phyloP scores from a whole-genome alignment of 2,797 vertebrate genomes.

The Arrhamphus sclerolepis region DNA sequence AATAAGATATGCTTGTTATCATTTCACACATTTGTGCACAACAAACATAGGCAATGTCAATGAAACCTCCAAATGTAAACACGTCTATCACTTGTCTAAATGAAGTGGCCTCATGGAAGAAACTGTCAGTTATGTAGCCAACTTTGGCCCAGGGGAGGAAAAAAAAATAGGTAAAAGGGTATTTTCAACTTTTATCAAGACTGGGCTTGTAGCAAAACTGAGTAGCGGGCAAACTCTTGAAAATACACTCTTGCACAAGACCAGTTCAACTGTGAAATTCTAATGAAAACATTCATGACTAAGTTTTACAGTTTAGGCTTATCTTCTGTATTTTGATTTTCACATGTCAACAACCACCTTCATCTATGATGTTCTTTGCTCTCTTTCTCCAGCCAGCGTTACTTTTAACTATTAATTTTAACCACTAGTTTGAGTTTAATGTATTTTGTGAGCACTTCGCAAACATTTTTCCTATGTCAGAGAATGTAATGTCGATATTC shows the following conservation, averaged over 20 bases:
- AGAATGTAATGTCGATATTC: too few species aligned
- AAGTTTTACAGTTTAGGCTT: not conserved
- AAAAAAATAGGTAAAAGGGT: conserved; percentile 1
- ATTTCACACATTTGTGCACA: not conserved
- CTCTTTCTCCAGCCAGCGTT: too few species aligned
- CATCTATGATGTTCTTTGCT: not conserved
- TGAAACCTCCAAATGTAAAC: conserved; percentile 8
- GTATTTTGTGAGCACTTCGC: too few species aligned
- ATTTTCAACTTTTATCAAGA: conserved; percentile 43
- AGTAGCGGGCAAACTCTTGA: conserved; percentile 16
- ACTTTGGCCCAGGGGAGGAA: not conserved
- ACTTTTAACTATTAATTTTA: too few species aligned
- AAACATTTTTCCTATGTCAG: too few species aligned
- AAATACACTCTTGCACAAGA: conserved; percentile 19
- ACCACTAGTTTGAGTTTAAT: too few species aligned
- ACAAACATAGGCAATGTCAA: not conserved
- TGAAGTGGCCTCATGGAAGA: not conserved
- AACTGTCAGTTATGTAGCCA: conserved; percentile 3
- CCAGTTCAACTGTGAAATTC: not conserved
- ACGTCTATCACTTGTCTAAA: not conserved
- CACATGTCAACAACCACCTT: not conserved
- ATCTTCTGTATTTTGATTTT: not conserved
- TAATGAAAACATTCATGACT: not conserved
- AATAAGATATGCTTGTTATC: too few species aligned
- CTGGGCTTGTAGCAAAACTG: conserved; percentile 33